These are phyloP conservation scores for Protosalanx chinensis DNA, from an alignment of 2,797 vertebrate genomes.

Conservation along the genomic window DNA sequence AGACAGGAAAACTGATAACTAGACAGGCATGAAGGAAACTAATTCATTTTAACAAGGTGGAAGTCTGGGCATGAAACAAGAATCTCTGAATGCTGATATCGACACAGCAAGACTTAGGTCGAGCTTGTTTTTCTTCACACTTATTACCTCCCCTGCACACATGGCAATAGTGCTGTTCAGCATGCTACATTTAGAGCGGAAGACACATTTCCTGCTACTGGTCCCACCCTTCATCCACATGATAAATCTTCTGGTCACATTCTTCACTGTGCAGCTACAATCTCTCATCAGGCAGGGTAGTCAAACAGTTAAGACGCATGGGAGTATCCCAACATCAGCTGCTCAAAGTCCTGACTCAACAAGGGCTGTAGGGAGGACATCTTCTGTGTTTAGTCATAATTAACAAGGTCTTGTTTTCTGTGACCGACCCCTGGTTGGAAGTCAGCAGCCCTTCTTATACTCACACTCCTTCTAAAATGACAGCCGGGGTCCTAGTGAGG, in stretches of 20 bases:
- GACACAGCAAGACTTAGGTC: too few relatives aligned
- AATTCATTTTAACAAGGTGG: too few relatives aligned
- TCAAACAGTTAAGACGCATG: not conserved
- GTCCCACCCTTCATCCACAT: not conserved
- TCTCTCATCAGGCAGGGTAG: not conserved
- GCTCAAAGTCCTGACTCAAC: not conserved
- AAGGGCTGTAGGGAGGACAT: conserved; percentile 1
- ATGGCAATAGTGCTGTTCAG: conserved; percentile 1
- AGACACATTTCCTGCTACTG: conserved; percentile 32
- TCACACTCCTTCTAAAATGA: conserved; percentile 16
- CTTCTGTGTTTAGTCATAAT: conserved; percentile 36
- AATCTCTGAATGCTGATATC: too few relatives aligned
- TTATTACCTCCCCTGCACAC: not conserved
- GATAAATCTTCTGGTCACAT: not conserved
- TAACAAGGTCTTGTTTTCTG: conserved; percentile 14
- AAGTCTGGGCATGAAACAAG: too few relatives aligned
- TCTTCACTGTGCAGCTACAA: not conserved
- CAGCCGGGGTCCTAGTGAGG: conserved; percentile 37
- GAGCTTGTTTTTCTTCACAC: too few relatives aligned
- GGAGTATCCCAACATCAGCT: not conserved
- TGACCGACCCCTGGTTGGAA: conserved; percentile 14
- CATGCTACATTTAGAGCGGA: conserved; percentile 27
- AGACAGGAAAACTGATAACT: not conserved
- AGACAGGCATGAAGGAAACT: too few relatives aligned
- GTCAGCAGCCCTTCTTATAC: conserved; percentile 36